A percentile compares a stretch with the other conserved stretches of the same genome.
Conservation (phyloP, 2,888 invertebrate genomes). For the Corbicula japonica region DNA sequence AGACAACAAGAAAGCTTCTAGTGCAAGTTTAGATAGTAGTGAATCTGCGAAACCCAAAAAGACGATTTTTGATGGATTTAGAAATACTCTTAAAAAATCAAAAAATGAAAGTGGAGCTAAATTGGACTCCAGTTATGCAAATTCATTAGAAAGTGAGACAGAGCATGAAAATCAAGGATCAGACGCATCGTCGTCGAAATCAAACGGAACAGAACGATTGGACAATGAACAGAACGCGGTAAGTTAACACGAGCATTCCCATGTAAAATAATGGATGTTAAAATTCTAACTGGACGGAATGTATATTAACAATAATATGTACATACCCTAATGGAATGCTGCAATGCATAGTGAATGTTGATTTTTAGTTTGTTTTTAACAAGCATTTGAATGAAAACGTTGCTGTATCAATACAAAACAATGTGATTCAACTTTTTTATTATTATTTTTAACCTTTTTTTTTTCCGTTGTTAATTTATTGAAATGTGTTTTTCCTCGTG, state of each 20-base stretch:
- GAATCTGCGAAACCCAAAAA: conserved; percentile 87
- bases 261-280: conserved; percentile 33
- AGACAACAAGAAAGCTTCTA: conserved; percentile 40
- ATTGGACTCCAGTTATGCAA: conserved; percentile 64
- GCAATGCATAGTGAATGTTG: conserved; percentile 8
- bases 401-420: conserved; percentile 34
- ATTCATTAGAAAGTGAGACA: conserved; percentile 56
- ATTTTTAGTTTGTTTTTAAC: conserved; percentile 31
- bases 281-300: no score
- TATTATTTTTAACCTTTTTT: no score
- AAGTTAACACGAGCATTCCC: conserved; percentile 68
- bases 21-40: conserved; percentile 36
- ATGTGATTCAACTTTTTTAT: conserved; percentile 33
- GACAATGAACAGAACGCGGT: conserved; percentile 75
- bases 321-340: conserved; percentile 32
- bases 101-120: conserved; percentile 83
- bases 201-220: conserved; percentile 61
- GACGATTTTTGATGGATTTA: conserved; percentile 89
- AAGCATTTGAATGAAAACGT: conserved; percentile 26
- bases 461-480: no score
- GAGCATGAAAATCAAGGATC: conserved; percentile 42
- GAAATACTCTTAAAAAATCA: conserved; percentile 89
- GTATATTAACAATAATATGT: no score
- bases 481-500: no score
- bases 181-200: conserved; percentile 56